phyloP scores from a whole-genome alignment of 2,113 vertebrate species.

The Mandrillus leucophaeus region DNA sequence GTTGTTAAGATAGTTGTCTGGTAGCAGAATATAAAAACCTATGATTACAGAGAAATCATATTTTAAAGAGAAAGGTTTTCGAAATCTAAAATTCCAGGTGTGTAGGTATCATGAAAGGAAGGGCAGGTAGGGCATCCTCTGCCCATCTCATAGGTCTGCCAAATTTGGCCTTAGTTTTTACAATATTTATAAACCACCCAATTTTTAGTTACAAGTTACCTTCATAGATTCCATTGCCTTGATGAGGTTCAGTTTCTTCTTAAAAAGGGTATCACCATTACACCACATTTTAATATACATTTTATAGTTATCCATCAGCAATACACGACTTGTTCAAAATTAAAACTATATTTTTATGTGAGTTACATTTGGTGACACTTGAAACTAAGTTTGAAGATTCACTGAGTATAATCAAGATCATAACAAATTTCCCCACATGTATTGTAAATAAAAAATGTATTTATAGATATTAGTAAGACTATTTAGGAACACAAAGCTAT shows the following conservation, averaged over 20 bases:
- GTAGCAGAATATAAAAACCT: not conserved
- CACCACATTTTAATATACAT: not conserved
- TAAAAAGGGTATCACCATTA: not conserved
- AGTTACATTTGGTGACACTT: slow-evolving; percentile 4
- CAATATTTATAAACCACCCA: not conserved
- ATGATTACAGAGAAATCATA: not conserved
- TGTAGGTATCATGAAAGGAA: not conserved
- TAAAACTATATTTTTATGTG: slow-evolving; percentile 48
- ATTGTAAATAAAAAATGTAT: slow-evolving; percentile 27
- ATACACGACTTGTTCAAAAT: slow-evolving; percentile 42
- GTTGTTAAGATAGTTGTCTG: not conserved
- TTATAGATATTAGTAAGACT: not conserved
- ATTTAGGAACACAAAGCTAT: not conserved
- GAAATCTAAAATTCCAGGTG: not conserved
- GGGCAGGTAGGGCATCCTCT: rapidly evolving
- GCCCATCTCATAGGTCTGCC: not conserved
- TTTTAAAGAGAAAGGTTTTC: not conserved
- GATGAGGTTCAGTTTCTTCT: not conserved
- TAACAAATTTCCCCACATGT: not conserved
- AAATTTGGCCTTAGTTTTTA: not conserved
- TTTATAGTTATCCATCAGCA: not conserved
- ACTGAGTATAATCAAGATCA: not conserved
- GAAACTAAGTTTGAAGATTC: slow-evolving; percentile 57
- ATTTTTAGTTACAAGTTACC: not conserved
- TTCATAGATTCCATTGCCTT: not conserved